These are phyloP conservation scores for Apis cerana DNA, from an alignment of 1,140 invertebrate genomes.

Conservation along the genomic window DNA sequence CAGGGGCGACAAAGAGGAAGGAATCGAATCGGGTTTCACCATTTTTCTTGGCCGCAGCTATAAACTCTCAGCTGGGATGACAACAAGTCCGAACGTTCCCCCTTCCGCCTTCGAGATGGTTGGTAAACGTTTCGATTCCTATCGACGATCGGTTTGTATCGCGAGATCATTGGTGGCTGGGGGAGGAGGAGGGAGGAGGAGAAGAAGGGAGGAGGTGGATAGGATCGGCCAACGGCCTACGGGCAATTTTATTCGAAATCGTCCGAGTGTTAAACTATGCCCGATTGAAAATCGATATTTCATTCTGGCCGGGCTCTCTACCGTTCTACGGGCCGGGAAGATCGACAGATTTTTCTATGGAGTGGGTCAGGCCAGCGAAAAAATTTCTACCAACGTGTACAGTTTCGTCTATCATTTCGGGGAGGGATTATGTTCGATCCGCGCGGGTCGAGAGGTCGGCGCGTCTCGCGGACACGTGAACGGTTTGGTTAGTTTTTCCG, in stretches of 20 bases:
- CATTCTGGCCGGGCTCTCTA: constrained; percentile 57
- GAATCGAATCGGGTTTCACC: constrained; percentile 17
- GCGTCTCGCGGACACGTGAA: neutral
- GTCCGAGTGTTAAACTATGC: constrained; percentile 68
- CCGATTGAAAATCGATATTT: constrained; percentile 71
- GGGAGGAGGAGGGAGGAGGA: constrained; percentile 1
- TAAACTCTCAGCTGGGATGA: constrained; percentile 57
- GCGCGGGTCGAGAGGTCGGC: neutral
- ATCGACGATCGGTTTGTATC: constrained; percentile 51
- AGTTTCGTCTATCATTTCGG: constrained; percentile 29
- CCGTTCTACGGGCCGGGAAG: constrained; percentile 48
- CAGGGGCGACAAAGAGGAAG: neutral
- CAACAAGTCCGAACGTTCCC: constrained; percentile 12
- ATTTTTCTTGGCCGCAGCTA: constrained; percentile 61
- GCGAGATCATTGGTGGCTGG: constrained; percentile 46
- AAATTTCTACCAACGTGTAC: constrained; percentile 50
- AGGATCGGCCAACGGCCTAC: constrained; percentile 35
- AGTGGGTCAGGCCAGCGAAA: constrained; percentile 40
- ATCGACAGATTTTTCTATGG: constrained; percentile 62
- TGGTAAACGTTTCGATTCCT: constrained; percentile 57
- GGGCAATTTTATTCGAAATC: constrained; percentile 68
- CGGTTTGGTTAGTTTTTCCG: neutral
- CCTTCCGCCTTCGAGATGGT: constrained; percentile 16
- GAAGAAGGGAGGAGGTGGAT: constrained; percentile 30
- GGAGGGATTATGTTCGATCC: constrained; percentile 47